phyloP scores from a whole-genome alignment of 2,113 vertebrate species.

The Eolophus roseicapilla region DNA sequence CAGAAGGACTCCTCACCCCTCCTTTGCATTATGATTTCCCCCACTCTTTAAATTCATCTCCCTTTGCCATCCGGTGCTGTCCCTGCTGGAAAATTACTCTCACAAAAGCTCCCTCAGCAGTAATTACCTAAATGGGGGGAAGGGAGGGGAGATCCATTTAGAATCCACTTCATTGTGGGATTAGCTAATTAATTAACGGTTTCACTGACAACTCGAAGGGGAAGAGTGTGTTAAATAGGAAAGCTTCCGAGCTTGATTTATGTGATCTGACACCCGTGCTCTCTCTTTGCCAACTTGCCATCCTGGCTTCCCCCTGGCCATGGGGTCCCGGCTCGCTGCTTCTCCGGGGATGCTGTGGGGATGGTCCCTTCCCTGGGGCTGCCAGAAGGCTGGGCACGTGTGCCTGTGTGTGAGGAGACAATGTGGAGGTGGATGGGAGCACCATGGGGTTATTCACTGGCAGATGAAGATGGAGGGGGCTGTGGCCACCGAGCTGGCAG shows the following conservation, averaged over 20 bases:
- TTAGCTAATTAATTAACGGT: constrained; percentile 99
- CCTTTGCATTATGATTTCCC: background rate
- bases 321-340: background rate
- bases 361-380: background rate
- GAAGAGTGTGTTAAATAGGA: constrained; percentile 98
- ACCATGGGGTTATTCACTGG: background rate
- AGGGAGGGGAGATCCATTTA: constrained; percentile 87
- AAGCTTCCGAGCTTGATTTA: constrained; percentile 91
- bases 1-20: background rate
- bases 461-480: constrained; percentile 57
- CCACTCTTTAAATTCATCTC: constrained; percentile 63
- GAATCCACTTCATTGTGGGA: constrained; percentile 97
- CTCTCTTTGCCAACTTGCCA: constrained; percentile 24
- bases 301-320: background rate
- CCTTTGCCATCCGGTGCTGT: constrained; percentile 68
- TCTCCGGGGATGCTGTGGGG: background rate
- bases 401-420: background rate
- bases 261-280: constrained; percentile 77
- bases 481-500: background rate
- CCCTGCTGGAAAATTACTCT: constrained; percentile 85
- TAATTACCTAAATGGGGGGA: constrained; percentile 97
- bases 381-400: constrained; percentile 65
- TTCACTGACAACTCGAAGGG: constrained; percentile 96
- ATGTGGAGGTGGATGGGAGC: constrained; percentile 23
- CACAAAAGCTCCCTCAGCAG: constrained; percentile 91